These are phyloP conservation scores for zebrafish (Danio rerio) DNA, from an alignment of 2,113 vertebrate species.

Conservation along the genomic window GRCz12tu NC_133178.1:34190001-34190500, in stretches of 20 bases:
- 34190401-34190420: conserved; percentile 16
- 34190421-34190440: background rate
- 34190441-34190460: background rate
- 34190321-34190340: conserved; percentile 44
- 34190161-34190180: background rate
- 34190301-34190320: conserved; percentile 34
- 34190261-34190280: conserved; percentile 45
- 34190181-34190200: conserved; percentile 45
- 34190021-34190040: conserved; percentile 40
- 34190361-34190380: conserved; percentile 4
- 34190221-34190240: conserved; percentile 19
- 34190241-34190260: conserved; percentile 28
- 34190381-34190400: background rate
- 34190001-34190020: conserved; percentile 6
- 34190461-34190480: background rate
- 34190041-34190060: conserved; percentile 12
- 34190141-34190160: conserved; percentile 1
- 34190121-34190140: conserved; percentile 30
- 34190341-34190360: conserved; percentile 1
- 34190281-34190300: conserved; percentile 43
- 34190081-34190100: conserved; percentile 24
- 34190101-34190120: conserved; percentile 29
- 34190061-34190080: conserved; percentile 20
- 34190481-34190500: background rate
- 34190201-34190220: conserved; percentile 47